Evolutionary conservation across 64 coral and sea anemone species (phyloP), one percentile per base, ranked within the genome.

Genomic region (Pachyseris speciosa): DNA sequence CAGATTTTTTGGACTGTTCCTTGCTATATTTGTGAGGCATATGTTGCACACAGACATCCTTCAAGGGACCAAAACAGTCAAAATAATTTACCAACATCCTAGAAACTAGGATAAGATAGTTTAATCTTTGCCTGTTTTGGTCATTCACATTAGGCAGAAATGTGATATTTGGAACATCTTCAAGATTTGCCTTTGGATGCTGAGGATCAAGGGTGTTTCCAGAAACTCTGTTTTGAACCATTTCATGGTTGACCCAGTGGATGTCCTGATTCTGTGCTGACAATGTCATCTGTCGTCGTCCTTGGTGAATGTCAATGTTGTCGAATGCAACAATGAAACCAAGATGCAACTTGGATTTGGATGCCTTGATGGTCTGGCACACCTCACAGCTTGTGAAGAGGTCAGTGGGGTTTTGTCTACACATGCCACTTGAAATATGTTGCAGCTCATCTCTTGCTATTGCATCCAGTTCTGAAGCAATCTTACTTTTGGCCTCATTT

Each of bases 1-100:
- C 52, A 43, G 85, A 88, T 36, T 88, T 72, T 22, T 25, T 51
- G 17, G 85, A 31, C 71, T 58, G 38, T 57, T 74, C 85, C 45
- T 88, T 75, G 26, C 70, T 89, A 57, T 89, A 89, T 55, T 89
- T 89, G 36, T 89, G 87, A 27, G 87, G 87, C 28, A 89, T 89
- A 20, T 78, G 49, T 37, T 51, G 36, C 19, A 76, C 59, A 36
- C 69, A 88, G 34, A 75, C 67, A 88, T 74, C 31, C 49, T 88
- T 74, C 41, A 88, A 88, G n/a, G 68, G 67, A 72, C 16, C 12
- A 28, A 88, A 88, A 37, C 30, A 20, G 27, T 73, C 70, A 59
- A 88, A 63, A 51, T 88, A 52, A 19, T 72, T 70, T 20, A 88
- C 86, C 15, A 88, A 20, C 16, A 88, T 76, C 52, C 86, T 31